Evolutionary conservation across 2,113 vertebrate species (phyloP).

Genomic region (Tylochromis polylepis): DNA sequence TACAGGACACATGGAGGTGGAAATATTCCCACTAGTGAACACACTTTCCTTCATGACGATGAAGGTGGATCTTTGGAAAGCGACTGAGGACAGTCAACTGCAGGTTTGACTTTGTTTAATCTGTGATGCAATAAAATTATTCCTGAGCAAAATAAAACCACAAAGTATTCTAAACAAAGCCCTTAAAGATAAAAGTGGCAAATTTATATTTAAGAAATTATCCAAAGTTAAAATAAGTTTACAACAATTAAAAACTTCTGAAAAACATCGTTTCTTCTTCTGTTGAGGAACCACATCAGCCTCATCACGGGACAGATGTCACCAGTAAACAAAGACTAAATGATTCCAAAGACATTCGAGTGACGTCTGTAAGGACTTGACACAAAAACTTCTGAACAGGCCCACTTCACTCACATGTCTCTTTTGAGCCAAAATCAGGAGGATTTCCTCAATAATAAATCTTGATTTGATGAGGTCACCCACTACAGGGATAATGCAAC

Average conservation of each 20-base stretch:
- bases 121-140: neutral
- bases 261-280: fast-evolving
- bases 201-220: neutral
- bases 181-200: neutral
- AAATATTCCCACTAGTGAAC: neutral
- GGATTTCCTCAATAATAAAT: neutral
- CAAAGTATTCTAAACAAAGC: fast-evolving
- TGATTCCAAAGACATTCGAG: neutral
- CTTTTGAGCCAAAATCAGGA: neutral
- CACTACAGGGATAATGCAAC: neutral
- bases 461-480: neutral
- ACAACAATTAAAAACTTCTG: neutral
- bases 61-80: neutral
- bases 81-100: neutral
- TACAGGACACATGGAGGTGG: neutral
- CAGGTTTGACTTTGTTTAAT: neutral
- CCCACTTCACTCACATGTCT: neutral
- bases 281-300: neutral
- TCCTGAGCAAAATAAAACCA: neutral
- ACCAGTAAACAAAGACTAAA: fast-evolving
- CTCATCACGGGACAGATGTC: neutral
- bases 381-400: neutral
- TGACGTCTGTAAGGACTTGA: neutral
- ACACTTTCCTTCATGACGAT: neutral
- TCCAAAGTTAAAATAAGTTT: neutral